Evolutionary conservation across 1,140 invertebrate species (phyloP), one percentile per base, ranked within the genome.

Genomic region (Homarus americanus): DNA sequence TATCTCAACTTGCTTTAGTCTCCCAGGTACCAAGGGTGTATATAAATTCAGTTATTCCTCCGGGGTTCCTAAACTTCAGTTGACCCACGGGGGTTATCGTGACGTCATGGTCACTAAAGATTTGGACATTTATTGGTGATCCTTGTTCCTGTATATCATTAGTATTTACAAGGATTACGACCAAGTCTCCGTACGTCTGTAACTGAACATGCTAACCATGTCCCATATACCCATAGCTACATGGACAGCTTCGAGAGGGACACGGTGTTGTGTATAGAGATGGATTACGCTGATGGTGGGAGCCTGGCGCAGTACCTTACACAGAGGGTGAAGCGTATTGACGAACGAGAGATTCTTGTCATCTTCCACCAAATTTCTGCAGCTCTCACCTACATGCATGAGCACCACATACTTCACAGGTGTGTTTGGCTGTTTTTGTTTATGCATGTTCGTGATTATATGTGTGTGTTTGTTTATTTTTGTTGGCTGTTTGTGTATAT

Each of bases 241-340:
- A 96, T 96, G 93, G 96, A 97, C 87, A 97, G 96, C 93, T 97
- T 97, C 94, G 96, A 97, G 93, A 95, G 95, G 93, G 96, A 97
- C 93, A 96, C 96, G 4, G 95, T 96, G 40, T 94, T 97, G 9
- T 96, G 97, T 94, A 97, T 97, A 89, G 96, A 97, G 94, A 97
- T 97, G 96, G 97, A 97, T 93, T 97, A 97, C 94, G 97, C 96
- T 28, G 96, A 97, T 94, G 96, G 96, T 34, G 97, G 97, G 41
- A 97, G 96, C 1, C 92, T 97, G 80, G 95, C 96, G 3, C 96
- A 97, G 93, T 95, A 96, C 88, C 95, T 97, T 3, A 93, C 95
- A 24, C 93, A 93, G 63, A 66, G 86, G 72, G 94, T 94, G 7
- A 94, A 93, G 20, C 93, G 94, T 5, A 80, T 96, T 17, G 95